Percentiles rank a stretch among this genome's conserved stretches.
Conservation (phyloP, 2,888 invertebrate species). For the Macrophya annulata region DNA sequence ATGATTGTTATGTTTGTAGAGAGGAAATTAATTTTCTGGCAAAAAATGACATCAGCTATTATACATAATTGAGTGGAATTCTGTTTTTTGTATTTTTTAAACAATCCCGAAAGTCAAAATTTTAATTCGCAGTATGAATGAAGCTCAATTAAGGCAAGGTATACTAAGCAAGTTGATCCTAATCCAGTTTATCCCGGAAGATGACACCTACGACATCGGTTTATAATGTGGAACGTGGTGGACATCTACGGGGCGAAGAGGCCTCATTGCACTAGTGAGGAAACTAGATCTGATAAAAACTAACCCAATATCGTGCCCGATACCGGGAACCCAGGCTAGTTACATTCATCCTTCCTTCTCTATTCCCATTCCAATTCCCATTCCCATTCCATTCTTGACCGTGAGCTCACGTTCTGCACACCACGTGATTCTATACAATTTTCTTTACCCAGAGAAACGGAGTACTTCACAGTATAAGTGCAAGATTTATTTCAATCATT, state of each 20-base stretch:
- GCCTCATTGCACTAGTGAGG: conserved; percentile 74
- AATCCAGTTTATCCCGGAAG: conserved; percentile 54
- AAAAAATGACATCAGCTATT: background rate
- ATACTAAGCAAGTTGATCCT: background rate
- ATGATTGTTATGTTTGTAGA: background rate
- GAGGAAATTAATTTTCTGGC: background rate
- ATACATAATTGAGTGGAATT: background rate
- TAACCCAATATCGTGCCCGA: conserved; percentile 73
- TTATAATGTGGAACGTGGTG: conserved; percentile 69
- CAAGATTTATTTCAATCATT: conserved; percentile 39
- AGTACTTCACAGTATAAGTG: background rate
- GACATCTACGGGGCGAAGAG: conserved; percentile 71
- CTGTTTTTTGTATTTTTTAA: background rate
- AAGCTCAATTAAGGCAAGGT: conserved; percentile 16
- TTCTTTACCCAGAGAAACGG: conserved; percentile 20
- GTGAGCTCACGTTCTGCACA: conserved; percentile 20
- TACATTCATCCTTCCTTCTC: conserved; percentile 61
- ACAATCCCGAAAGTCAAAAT: background rate
- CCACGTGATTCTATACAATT: conserved; percentile 39
- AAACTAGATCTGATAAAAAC: conserved; percentile 75
- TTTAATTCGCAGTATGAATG: background rate
- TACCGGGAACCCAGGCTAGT: conserved; percentile 69
- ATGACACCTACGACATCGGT: conserved; percentile 57
- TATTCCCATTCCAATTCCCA: conserved; percentile 52
- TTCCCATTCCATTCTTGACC: conserved; percentile 48